Evolutionary conservation across 92 coral and sea anemone genomes (phyloP).

Genomic region (Chrysogorgia sp.): DNA sequence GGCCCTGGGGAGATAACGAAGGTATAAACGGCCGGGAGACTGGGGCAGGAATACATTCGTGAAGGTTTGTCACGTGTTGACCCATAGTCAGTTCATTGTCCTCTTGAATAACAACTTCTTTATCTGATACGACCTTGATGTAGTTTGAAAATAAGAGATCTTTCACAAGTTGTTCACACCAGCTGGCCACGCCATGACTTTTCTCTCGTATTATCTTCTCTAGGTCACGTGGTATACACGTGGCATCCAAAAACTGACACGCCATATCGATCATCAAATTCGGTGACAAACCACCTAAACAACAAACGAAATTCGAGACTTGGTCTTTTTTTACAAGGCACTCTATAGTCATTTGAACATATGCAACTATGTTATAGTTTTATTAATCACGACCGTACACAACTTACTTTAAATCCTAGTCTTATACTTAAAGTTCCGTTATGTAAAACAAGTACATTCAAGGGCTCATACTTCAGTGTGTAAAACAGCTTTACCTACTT

Average conservation of each 20-base stretch:
- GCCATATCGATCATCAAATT: conserved; percentile 89
- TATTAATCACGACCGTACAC: no score
- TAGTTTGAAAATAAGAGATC: conserved; percentile 77
- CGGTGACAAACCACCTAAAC: conserved; percentile 75
- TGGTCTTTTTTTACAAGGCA: no score
- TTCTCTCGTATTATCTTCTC: conserved; percentile 79
- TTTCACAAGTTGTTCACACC: conserved; percentile 98
- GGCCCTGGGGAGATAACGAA: conserved; percentile 42
- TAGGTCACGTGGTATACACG: conserved; percentile 81
- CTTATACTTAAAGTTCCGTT: no score
- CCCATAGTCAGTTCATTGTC: conserved; percentile 13
- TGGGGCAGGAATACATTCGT: neutral
- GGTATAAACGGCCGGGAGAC: conserved; percentile 52
- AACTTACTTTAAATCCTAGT: no score
- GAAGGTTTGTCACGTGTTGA: neutral
- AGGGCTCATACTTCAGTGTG: no score
- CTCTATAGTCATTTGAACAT: no score
- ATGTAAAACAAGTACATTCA: no score
- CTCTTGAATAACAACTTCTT: conserved; percentile 64
- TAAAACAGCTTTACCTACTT: no score
- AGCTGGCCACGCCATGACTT: conserved; percentile 96
- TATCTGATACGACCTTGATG: conserved; percentile 70
- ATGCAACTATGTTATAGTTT: no score
- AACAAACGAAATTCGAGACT: neutral
- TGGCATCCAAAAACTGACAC: conserved; percentile 97